Evolutionary conservation across 2,888 invertebrate genomes (phyloP), one percentile per base, ranked within the genome.

Genomic region (Sesamia inferens): DNA sequence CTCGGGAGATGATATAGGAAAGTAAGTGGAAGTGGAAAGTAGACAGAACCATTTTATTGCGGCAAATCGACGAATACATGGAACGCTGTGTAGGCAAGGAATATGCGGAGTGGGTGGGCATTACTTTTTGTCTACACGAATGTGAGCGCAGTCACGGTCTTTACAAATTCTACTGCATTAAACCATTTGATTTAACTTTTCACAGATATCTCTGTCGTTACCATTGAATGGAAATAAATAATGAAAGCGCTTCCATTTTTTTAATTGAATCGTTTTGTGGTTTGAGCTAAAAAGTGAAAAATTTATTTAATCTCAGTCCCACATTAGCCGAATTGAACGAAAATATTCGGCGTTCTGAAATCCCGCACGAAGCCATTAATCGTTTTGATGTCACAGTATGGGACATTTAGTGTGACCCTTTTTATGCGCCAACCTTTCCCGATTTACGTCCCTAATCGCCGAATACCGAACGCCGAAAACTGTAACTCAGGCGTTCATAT

Each of bases 321-420:
- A 88, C 92, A 94, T 94, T 93, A 94, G 90, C 85, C 80, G 93
- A 91, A 93, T 94, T 93, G 93, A 91, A 92, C 90, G 92, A 94
- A 94, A 94, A 94, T 94, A 93, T 94, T 93, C 93, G 88, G 87
- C 90, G 90, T 90, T 92, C 92, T 89, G 82, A 92, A 93, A 91
- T 89, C 92, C 93, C 90, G 84, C 92, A 90, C 91, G 89, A 90
- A 89, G 91, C 92, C 95, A 96, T 96, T 95, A 95, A 96, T 96
- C 95, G 95, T 94, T 94, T 93, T 91, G 94, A 94, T 95, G 95
- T 95, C 95, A 93, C 95, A 92, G 95, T 95, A 95, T 94, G 94
- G 95, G 94, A 95, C 95, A 94, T 95, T 96, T 95, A 95, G 95
- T 95, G 94, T 94, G 94, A 95, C 95, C 95, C 95, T 95, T 95